Evolutionary conservation across 1,140 invertebrate genomes (phyloP).

Genomic region (Ips nitidus): DNA sequence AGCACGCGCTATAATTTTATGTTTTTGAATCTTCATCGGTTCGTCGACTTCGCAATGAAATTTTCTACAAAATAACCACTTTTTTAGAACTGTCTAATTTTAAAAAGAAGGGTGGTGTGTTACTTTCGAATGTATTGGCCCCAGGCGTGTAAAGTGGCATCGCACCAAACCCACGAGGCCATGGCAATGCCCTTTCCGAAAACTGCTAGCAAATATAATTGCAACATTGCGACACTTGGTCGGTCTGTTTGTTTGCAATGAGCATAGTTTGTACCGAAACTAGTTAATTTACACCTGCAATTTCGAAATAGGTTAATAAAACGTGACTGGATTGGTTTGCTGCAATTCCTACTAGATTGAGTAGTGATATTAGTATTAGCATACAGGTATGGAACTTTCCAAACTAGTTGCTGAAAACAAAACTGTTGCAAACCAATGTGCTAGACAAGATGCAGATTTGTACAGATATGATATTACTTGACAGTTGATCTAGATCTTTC

Average conservation of each 20-base stretch:
- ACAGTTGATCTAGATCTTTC: too few species aligned
- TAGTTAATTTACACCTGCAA: constrained; percentile 61
- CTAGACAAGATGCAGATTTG: too few species aligned
- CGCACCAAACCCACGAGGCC: constrained; percentile 91
- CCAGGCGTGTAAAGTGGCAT: constrained; percentile 80
- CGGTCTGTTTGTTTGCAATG: constrained; percentile 66
- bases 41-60: constrained; percentile 71
- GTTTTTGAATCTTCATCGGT: constrained; percentile 76
- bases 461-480: too few species aligned
- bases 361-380: too few species aligned
- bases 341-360: too few species aligned
- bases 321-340: too few species aligned
- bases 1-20: constrained; percentile 87
- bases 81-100: constrained; percentile 47
- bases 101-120: too few species aligned
- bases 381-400: too few species aligned
- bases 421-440: too few species aligned
- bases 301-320: too few species aligned
- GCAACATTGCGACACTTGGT: constrained; percentile 79
- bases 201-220: constrained; percentile 77
- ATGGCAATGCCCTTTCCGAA: constrained; percentile 85
- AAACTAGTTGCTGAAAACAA: too few species aligned
- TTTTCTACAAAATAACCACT: constrained; percentile 55
- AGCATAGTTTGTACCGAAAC: constrained; percentile 55
- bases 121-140: constrained; percentile 80